Base-by-base conservation (phyloP, 2,888 invertebrate genomes). In the Eupithecia tripunctaria region DNA sequence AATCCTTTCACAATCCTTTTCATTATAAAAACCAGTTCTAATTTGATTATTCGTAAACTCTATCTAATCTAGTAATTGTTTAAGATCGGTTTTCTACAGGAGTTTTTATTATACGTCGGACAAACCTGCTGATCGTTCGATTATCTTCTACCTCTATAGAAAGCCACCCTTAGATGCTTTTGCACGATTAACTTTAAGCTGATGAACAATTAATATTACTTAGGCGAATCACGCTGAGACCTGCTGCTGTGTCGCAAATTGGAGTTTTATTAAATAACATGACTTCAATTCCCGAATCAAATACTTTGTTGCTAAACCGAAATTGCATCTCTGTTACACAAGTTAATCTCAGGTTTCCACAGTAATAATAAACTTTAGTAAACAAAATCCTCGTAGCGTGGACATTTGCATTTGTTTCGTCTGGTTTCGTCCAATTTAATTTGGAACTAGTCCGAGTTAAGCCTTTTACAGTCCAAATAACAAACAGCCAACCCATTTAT, bases 401-500 rank as follows among this genome's bases (percentile, higher is more conserved):
- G 60, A 60, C 41, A 66, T 66, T 70, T 72, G 65, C 71, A 72
- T 71, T 69, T 72, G 71, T 66, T 74, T 73, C 41, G 65, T 72
- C 70, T 69, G 68, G 70, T 66, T 74, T 73, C 41, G 67, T 72
- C 68, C 69, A 69, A 74, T 75, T 75, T 71, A 72, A 75, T 72
- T 77, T 69, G 68, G 47, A 68, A 68, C 65, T 62, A 63, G 75
- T 67, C 67, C 65, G 67, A 70, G 72, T 77, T 72, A 75, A 77
- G 74, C 71, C 65, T 56, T 68, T 38, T 59, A 65, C 43, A 66
- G 70, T 15, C 14, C 21, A 32, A n/a, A 60, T 8, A 15, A 18
- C 8, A 25, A 43, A 71, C 60, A 66, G 70, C 32, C 43, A 6
- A 36, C 12, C n/a, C 25, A 25, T 56, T 56, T 32, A 32, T 32